phyloP scores from a whole-genome alignment of 2,797 vertebrate species.

The Syngnathus acus region DNA sequence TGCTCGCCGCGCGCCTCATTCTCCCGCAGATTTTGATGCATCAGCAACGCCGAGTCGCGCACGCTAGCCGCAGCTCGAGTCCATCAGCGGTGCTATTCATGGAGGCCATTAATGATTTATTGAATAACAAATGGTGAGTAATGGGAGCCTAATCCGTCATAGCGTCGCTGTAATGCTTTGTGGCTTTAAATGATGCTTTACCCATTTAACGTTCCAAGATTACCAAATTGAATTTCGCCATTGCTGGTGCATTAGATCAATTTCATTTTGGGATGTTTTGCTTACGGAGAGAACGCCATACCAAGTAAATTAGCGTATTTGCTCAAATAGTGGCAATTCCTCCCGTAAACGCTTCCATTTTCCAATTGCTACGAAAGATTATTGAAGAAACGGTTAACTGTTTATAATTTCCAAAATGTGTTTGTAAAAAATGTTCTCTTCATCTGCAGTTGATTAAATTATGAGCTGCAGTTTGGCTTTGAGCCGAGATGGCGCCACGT shows the following conservation, averaged over 20 bases:
- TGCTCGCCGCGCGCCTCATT: neutral
- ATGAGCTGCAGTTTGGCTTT: neutral
- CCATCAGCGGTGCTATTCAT: slow-evolving; percentile 64
- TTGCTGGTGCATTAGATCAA: neutral
- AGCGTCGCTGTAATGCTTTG: neutral
- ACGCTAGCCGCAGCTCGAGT: slow-evolving; percentile 43
- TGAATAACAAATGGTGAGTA: slow-evolving; percentile 72
- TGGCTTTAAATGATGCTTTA: neutral
- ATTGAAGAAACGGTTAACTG: too few relatives aligned
- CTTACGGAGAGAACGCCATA: too few relatives aligned
- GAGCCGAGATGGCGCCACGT: neutral
- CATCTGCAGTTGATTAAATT: neutral
- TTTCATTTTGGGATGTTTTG: neutral
- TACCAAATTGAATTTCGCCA: neutral
- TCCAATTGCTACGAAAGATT: neutral
- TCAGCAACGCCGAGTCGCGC: slow-evolving; percentile 45
- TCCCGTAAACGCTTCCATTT: neutral
- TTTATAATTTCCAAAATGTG: too few relatives aligned
- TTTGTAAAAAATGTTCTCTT: neutral
- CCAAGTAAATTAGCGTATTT: neutral
- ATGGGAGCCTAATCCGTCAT: slow-evolving; percentile 64
- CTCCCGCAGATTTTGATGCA: slow-evolving; percentile 34
- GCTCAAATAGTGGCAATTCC: neutral
- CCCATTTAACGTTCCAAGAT: slow-evolving; percentile 4
- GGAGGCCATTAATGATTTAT: slow-evolving; percentile 75